phyloP scores from a whole-genome alignment of 2,888 invertebrate species.

The Volucella inflata region DNA sequence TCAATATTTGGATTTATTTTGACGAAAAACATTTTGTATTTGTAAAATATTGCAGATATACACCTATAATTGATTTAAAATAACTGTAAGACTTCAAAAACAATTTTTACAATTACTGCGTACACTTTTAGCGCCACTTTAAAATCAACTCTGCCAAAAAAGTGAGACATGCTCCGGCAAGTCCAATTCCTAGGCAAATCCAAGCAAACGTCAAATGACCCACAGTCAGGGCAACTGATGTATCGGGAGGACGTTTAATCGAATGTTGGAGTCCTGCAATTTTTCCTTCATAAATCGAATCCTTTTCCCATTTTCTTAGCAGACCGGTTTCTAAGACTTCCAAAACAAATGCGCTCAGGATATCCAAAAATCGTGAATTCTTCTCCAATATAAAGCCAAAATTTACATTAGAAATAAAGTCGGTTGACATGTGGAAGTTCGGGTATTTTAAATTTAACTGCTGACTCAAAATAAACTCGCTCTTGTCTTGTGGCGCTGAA shows the following conservation, averaged over 20 bases:
- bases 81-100: too few species aligned
- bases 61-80: too few species aligned
- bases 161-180: not conserved
- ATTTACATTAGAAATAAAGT: not conserved
- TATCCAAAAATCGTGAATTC: constrained; percentile 26
- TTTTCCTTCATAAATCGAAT: not conserved
- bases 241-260: not conserved
- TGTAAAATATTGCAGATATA: too few species aligned
- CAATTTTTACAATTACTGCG: too few species aligned
- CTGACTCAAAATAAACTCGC: not conserved
- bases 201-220: constrained; percentile 27
- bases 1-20: too few species aligned
- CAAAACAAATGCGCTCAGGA: constrained; percentile 2
- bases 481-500: not conserved
- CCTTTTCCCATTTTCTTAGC: constrained; percentile 13
- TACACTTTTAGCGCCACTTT: too few species aligned
- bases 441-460: constrained; percentile 8
- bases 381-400: constrained; percentile 1
- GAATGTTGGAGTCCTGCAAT: not conserved
- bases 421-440: not conserved
- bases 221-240: not conserved
- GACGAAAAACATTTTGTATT: too few species aligned
- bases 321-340: constrained; percentile 3
- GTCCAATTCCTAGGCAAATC: constrained; percentile 33
- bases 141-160: constrained; percentile 18